Evolutionary conservation across 2,797 vertebrate species (phyloP), one percentile per base, ranked within the genome.

Genomic region (Phrynocephalus forsythii): DNA sequence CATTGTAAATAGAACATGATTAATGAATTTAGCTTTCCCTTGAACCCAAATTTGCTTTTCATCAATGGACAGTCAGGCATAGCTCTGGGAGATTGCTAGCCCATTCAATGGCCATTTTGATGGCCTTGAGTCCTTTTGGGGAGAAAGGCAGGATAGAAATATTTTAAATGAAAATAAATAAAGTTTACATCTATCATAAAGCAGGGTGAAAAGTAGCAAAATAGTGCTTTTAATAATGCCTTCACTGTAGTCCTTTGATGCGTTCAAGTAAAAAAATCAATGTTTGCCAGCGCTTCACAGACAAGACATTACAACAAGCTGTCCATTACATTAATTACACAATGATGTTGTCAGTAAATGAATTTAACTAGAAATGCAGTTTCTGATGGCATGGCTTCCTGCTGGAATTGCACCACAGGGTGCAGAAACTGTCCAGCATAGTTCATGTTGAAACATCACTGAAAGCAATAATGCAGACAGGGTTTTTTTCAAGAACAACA

Each of bases 361-460:
- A 85, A 90, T 88, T 90, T 79, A 90, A 82, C 8, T 91, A 84
- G 44, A 87, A 90, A 85, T 82, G 63, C 1, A 60, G 28, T 85
- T 1, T 87, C 80, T 91, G 50, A 2, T 84, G 67, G 33, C 66
- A 69, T 3, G 1, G 86, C 87, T 89, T 90, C 44, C 44, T 87
- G 7, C 77, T 78, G 48, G 89, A 2, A 44, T 67, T 60, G 0
- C 33, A 85, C 78, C 28, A 71, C 66, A 15, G 68, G 6, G 11
- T 44, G 26, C 7, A 83, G 28, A 0, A 2, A 84, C 75, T 67
- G 6, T 88, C 60, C 44, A 89, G 66, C 24, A 56, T 28, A 28
- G 20, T 2, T 26, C 48, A 9, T 86, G 82, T 73, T 66, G 72
- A 90, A 72, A 72, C 30, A 44, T 81, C 33, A 48, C 26, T 38